Base-by-base conservation (phyloP, 2,113 vertebrate genomes). In the Pterophyllum scalare region DNA sequence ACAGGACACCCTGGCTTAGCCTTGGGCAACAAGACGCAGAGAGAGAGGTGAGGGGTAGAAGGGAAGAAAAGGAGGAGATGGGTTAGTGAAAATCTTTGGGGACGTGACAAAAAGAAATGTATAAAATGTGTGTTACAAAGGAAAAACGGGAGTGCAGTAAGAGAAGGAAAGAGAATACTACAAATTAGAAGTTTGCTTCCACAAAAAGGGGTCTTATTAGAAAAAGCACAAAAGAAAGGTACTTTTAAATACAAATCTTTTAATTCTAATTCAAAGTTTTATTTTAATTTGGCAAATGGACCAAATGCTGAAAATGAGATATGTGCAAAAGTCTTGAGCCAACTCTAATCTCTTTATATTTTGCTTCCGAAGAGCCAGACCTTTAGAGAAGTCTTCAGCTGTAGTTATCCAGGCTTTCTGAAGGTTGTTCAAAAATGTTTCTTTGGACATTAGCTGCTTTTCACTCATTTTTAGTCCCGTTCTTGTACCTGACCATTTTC, bases 1-100 rank as follows among this genome's bases (percentile, higher is more conserved):
- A 79, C 84, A 87, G 90, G 85, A 90, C 91, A 85, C 79, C 89
- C 88, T 60, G 67, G 81, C 60, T 91, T 57, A 14, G 81, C 88
- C 91, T 85, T 62, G 33, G 85, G 87, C 91, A 49, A 74, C 6
- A 10, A 59, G 79, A 62, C 20, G 20, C 82, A 20, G 60, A 58
- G 77, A 38, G 43, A 24, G 83, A 43, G 56, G 56, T 17, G 46
- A 52, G 43, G 78, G 76, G 24, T 38, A 17, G 20, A 62, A 24
- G 35, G 14, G 6, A 43, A 56, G 54, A 33, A 62, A 57, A 20
- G 3, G 3, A 19, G 49, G 7, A 12, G 19, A 35, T 4, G 43
- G n/a, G 57, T 28, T n/a, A 46, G 17, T 19, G 54, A 52, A 59
- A 35, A 49, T 43, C 57, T n/a, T 61, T 8, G 11, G 28, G 40